Conservation (phyloP, 2,797 vertebrate genomes). For the Cuniculus paca region DNA sequence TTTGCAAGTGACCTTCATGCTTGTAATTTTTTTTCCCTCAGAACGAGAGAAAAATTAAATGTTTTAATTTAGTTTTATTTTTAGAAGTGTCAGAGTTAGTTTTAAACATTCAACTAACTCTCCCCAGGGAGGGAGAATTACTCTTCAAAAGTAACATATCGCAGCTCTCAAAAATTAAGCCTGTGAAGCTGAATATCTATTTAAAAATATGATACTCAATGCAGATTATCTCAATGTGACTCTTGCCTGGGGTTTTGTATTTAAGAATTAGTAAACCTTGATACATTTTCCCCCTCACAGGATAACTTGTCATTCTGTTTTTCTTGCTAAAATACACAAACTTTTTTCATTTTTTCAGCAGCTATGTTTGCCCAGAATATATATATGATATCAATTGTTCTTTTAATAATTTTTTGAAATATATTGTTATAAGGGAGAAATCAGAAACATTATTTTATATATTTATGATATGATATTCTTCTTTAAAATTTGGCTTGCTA, state of each 20-base stretch:
- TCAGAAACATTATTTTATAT: background rate
- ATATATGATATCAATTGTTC: background rate
- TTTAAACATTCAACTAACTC: background rate
- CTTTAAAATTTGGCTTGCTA: background rate
- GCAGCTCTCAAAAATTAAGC: slow-evolving; percentile 5
- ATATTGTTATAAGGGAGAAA: slow-evolving; percentile 21
- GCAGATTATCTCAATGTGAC: background rate
- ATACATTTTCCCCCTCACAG: background rate
- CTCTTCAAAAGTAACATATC: background rate
- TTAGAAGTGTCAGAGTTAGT: background rate
- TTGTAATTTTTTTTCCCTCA: slow-evolving; percentile 14
- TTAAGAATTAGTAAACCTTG: background rate
- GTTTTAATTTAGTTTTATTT: slow-evolving; percentile 47
- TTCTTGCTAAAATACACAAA: background rate
- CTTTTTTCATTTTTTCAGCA: background rate
- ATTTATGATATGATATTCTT: background rate
- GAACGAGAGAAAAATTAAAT: slow-evolving; percentile 47
- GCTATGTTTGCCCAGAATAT: background rate
- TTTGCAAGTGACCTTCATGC: slow-evolving; percentile 68
- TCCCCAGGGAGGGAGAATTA: background rate
- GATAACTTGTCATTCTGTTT: background rate
- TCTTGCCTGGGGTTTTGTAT: background rate
- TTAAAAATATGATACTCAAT: slow-evolving; percentile 34
- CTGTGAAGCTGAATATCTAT: background rate
- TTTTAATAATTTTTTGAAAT: background rate